These are phyloP conservation scores for Steinernema carpocapsae DNA, from an alignment of 2,888 invertebrate genomes.

Conservation along the genomic window DNA sequence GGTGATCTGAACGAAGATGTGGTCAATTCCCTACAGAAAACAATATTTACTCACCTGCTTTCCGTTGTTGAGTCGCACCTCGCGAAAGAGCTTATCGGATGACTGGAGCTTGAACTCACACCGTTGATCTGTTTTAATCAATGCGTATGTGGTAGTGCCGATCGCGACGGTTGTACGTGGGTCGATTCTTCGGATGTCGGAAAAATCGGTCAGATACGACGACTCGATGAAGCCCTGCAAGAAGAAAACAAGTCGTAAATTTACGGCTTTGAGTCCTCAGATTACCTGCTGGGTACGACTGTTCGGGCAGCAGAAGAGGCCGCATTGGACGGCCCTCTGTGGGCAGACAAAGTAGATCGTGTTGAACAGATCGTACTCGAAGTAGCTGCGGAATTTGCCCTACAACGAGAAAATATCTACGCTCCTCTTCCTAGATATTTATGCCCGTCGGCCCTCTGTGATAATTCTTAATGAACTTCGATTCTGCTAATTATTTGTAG, in stretches of 20 bases:
- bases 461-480: too few relatives aligned
- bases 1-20: background rate
- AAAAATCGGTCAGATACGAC: constrained; percentile 21
- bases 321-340: background rate
- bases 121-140: constrained; percentile 15
- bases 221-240: background rate
- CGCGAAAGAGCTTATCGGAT: constrained; percentile 4
- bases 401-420: background rate
- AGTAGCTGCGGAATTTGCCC: constrained; percentile 7
- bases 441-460: too few relatives aligned
- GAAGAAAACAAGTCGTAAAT: background rate
- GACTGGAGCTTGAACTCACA: constrained; percentile 31
- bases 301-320: constrained; percentile 8
- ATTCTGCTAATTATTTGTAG: too few relatives aligned
- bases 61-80: constrained; percentile 29
- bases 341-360: constrained; percentile 20
- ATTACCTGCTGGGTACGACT: constrained; percentile 12
- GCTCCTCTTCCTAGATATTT: too few relatives aligned
- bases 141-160: constrained; percentile 9
- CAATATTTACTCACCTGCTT: constrained; percentile 1
- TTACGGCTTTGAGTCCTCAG: background rate
- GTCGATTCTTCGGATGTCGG: constrained; percentile 23
- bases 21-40: background rate
- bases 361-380: constrained; percentile 23
- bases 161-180: background rate